phyloP scores from a whole-genome alignment of 2,888 invertebrate species.

The Leptopilina drosophilae region DNA sequence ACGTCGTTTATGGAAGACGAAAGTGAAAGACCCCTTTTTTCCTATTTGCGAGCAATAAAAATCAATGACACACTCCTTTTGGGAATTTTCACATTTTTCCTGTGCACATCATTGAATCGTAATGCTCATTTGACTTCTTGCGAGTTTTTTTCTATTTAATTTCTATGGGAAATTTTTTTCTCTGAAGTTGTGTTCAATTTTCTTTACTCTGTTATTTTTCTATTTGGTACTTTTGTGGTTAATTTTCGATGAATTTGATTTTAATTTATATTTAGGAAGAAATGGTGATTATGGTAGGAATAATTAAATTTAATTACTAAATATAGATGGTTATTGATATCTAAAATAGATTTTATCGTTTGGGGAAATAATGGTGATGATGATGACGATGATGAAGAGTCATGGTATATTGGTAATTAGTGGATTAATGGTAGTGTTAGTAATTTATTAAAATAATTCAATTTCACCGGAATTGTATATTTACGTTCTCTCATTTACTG shows the following conservation, averaged over 20 bases:
- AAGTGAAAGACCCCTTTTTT: constrained; percentile 8
- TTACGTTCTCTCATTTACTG: constrained; percentile 15
- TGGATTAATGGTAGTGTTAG: not conserved
- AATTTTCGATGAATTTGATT: too few relatives aligned
- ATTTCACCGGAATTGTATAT: not conserved
- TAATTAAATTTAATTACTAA: too few relatives aligned
- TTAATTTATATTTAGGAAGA: too few relatives aligned
- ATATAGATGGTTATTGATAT: too few relatives aligned
- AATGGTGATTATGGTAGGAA: too few relatives aligned
- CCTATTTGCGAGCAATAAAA: constrained; percentile 31
- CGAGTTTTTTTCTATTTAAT: not conserved
- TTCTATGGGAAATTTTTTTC: not conserved
- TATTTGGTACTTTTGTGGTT: too few relatives aligned
- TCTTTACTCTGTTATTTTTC: too few relatives aligned
- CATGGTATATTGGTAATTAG: not conserved
- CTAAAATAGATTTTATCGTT: too few relatives aligned
- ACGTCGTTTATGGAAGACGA: constrained; percentile 21
- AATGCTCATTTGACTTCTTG: constrained; percentile 5
- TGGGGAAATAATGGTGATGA: too few relatives aligned
- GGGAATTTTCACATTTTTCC: constrained; percentile 29
- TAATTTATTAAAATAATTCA: constrained; percentile 3
- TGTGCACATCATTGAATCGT: not conserved
- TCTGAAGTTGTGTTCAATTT: too few relatives aligned
- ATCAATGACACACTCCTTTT: constrained; percentile 22
- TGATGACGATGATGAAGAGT: too few relatives aligned